Base-by-base conservation (phyloP, 2,113 vertebrate genomes). In the Falcunculus frontatus region DNA sequence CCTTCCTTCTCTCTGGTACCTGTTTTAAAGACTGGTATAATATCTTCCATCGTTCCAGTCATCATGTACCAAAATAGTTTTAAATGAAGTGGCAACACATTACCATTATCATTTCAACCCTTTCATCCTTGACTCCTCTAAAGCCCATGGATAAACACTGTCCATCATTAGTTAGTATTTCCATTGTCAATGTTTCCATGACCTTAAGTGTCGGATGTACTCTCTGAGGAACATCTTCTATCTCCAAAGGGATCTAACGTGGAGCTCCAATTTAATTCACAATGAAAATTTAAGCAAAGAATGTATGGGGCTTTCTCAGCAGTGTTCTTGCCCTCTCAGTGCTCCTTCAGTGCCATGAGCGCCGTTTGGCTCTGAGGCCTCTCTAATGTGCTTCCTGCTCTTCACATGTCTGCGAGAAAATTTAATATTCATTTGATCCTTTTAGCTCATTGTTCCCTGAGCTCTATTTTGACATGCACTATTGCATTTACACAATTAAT, bases 371-470 rank as follows among this genome's bases (percentile, higher is more conserved):
- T 59, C 39, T 75, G 26, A 1, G 2, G 29, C 5, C 29, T 82
- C 81, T 65, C 49, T 53, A 33, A 18, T 56, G 46, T 26, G 29
- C 53, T 83, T 93, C 53, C 75, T 83, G 41, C 32, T 73, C n/a
- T 85, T 94, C 65, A 1, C 49, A 50, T 7, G 47, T 78, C 56
- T 84, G 60, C 39, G 75, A 59, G 53, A 87, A 69, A 72, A 85
- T 62, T 87, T 65, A 65, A 16, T 88, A 90, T 94, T 93, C 37
- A 93, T 92, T 69, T 92, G 75, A 88, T 94, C 53, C 33, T 72
- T 92, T 88, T 67, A 57, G 39, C 10, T 77, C 92, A 67, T 94
- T 95, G 83, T 93, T 94, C 79, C 72, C 63, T 70, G 50, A 84
- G 13, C 23, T 89, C 72, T 84, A 14, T 88, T 92, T 93, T 92